These are phyloP conservation scores for Poecilia wingei DNA, from an alignment of 2,797 vertebrate genomes.

Conservation along the genomic window DNA sequence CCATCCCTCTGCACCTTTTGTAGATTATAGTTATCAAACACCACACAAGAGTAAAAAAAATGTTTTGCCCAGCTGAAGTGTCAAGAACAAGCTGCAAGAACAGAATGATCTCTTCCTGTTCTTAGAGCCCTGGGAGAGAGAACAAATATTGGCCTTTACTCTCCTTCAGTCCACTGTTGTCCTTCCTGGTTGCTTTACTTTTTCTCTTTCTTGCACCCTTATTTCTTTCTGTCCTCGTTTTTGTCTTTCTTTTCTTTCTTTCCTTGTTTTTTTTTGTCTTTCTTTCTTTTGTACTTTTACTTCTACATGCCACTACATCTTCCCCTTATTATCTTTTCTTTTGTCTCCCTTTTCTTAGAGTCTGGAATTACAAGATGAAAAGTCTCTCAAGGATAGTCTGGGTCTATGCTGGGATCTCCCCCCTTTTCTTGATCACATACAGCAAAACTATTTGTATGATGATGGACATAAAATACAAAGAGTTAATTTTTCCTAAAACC, in stretches of 20 bases:
- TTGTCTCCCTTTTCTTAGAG: background rate
- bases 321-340: background rate
- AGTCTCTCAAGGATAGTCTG: background rate
- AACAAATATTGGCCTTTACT: background rate
- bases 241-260: background rate
- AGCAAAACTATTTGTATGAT: background rate
- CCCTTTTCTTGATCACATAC: background rate
- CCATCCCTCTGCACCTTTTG: background rate
- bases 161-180: background rate
- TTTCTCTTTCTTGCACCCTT: background rate
- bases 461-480: background rate
- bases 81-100: background rate
- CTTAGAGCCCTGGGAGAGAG: background rate
- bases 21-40: background rate
- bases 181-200: background rate
- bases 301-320: background rate
- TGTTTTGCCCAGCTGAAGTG: background rate
- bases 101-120: background rate
- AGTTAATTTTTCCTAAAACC: background rate
- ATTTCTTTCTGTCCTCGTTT: background rate
- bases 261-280: background rate
- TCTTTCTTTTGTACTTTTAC: background rate
- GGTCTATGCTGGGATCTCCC: background rate
- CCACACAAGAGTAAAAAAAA: background rate
- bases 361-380: background rate